Evolutionary conservation across 2,888 invertebrate species (phyloP).

Genomic region (Tribolium freemani): DNA sequence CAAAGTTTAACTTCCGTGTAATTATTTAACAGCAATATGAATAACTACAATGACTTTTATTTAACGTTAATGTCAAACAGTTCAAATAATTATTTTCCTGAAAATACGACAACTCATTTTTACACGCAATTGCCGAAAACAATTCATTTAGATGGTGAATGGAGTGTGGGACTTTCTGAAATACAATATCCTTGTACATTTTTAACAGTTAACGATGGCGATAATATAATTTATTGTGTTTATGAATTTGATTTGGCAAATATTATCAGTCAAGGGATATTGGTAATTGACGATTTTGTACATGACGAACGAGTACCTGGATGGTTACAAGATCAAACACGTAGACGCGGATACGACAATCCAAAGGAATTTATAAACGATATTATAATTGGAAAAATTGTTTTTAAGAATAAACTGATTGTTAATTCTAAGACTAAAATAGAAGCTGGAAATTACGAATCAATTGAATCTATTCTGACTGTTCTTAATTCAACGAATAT

Average conservation of each 20-base stretch:
- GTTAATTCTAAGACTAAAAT: neutral
- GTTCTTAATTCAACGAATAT: slow-evolving; percentile 6
- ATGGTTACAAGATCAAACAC: neutral
- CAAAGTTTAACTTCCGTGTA: no score
- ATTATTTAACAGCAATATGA: neutral
- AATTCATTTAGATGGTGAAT: slow-evolving; percentile 46
- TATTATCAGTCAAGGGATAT: neutral
- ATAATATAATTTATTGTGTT: slow-evolving; percentile 15
- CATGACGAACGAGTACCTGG: neutral
- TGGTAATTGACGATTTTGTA: neutral
- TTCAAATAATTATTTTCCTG: slow-evolving; percentile 50
- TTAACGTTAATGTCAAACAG: slow-evolving; percentile 51
- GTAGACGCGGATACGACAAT: neutral
- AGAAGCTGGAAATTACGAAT: slow-evolving; percentile 20
- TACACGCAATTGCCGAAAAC: slow-evolving; percentile 48
- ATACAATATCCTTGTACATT: slow-evolving; percentile 29
- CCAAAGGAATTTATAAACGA: no score
- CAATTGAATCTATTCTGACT: slow-evolving; percentile 5
- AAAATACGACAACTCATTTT: slow-evolving; percentile 53
- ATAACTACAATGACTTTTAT: slow-evolving; percentile 46
- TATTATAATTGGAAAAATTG: no score
- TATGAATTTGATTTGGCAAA: neutral
- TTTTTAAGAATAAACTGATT: no score
- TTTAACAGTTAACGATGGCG: slow-evolving; percentile 1
- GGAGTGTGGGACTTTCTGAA: slow-evolving; percentile 47